Evolutionary conservation across 1,140 invertebrate genomes (phyloP).

Genomic region (Drosophila simulans): DNA sequence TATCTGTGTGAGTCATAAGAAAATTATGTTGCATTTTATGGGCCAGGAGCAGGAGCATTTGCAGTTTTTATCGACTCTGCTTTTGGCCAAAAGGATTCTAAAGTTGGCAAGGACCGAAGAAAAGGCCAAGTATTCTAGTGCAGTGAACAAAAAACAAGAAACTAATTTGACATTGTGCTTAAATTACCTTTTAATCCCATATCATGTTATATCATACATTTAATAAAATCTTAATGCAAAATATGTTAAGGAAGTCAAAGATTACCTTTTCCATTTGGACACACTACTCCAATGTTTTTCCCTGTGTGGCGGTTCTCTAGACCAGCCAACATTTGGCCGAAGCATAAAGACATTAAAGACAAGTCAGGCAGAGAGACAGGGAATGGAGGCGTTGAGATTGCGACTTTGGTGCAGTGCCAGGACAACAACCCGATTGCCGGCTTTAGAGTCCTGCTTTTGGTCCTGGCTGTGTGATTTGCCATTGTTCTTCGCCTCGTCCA

Average conservation of each 20-base stretch:
- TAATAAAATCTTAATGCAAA: too few relatives aligned
- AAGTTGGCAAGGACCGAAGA: constrained; percentile 36
- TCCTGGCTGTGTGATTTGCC: constrained; percentile 50
- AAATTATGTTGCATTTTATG: constrained; percentile 83
- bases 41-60: constrained; percentile 34
- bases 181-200: too few relatives aligned
- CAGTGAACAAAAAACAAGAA: not conserved
- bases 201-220: too few relatives aligned
- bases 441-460: constrained; percentile 4
- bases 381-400: constrained; percentile 32
- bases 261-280: not conserved
- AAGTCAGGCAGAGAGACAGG: not conserved
- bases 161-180: not conserved
- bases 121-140: constrained; percentile 11
- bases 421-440: constrained; percentile 26
- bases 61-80: constrained; percentile 69
- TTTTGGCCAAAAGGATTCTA: constrained; percentile 35
- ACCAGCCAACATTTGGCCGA: constrained; percentile 47
- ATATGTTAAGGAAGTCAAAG: too few relatives aligned
- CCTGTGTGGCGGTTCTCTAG: constrained; percentile 2
- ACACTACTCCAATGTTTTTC: not conserved
- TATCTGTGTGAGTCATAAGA: constrained; percentile 75
- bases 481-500: constrained; percentile 45
- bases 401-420: constrained; percentile 67
- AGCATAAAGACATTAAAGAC: constrained; percentile 69